phyloP scores from a whole-genome alignment of 2,888 invertebrate genomes.

The Hoplodrina ambigua region DNA sequence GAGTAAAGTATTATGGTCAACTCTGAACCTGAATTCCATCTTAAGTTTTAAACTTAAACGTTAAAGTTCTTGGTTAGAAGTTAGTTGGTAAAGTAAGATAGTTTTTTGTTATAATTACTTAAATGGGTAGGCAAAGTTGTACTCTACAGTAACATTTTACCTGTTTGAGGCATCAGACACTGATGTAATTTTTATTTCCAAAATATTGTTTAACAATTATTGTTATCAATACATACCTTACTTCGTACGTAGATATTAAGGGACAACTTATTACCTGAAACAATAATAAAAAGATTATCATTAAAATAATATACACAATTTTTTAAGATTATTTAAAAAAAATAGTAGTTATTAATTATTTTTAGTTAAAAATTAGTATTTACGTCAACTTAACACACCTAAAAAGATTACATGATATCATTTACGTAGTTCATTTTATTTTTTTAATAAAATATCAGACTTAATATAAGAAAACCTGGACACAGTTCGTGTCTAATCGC shows the following conservation, averaged over 20 bases:
- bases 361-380: no score
- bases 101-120: neutral
- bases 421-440: neutral
- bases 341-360: no score
- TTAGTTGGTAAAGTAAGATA: neutral
- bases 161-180: neutral
- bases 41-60: slow-evolving; percentile 27
- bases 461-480: slow-evolving; percentile 7
- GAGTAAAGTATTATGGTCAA: slow-evolving; percentile 30
- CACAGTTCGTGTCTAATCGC: slow-evolving; percentile 45
- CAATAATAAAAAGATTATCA: slow-evolving; percentile 13
- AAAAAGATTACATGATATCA: neutral
- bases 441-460: slow-evolving; percentile 14
- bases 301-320: neutral
- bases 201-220: no score
- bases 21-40: slow-evolving; percentile 23
- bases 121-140: neutral
- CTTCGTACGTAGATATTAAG: no score
- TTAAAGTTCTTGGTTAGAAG: slow-evolving; percentile 11
- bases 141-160: no score
- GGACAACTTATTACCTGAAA: slow-evolving; percentile 28
- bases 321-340: no score
- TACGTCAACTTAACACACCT: neutral
- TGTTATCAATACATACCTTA: neutral
- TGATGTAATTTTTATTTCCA: neutral